Evolutionary conservation across 2,888 invertebrate genomes (phyloP).

Genomic region (Anoncus sp.): DNA sequence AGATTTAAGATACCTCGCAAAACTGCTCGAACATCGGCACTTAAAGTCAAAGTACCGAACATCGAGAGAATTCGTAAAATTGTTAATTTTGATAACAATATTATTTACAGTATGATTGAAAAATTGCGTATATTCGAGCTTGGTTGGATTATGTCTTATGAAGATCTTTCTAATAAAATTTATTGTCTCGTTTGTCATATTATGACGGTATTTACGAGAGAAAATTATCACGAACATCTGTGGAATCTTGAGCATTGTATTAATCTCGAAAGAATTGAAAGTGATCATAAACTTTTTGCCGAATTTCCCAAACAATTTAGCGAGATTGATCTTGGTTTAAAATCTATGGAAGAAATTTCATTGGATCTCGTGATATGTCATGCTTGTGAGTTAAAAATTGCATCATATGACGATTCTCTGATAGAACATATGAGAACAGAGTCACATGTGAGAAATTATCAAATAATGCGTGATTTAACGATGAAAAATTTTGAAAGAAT

Average conservation of each 20-base stretch:
- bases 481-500: constrained; percentile 9
- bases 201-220: constrained; percentile 57
- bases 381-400: constrained; percentile 36
- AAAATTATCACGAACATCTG: constrained; percentile 69
- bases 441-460: constrained; percentile 14
- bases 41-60: not conserved
- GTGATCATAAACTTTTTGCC: constrained; percentile 57
- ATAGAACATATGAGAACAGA: constrained; percentile 18
- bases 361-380: constrained; percentile 63
- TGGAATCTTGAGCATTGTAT: constrained; percentile 63
- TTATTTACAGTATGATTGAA: constrained; percentile 43
- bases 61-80: not conserved
- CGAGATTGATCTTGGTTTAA: constrained; percentile 63
- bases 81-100: not conserved
- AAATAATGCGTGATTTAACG: not conserved
- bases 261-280: constrained; percentile 62
- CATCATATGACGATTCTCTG: constrained; percentile 44
- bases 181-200: constrained; percentile 70
- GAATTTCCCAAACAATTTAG: constrained; percentile 66
- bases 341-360: constrained; percentile 64
- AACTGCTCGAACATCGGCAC: not conserved
- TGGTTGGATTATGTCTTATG: constrained; percentile 9
- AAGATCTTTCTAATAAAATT: constrained; percentile 4
- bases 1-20: not conserved
- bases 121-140: constrained; percentile 26